Evolutionary conservation across 2,888 invertebrate species (phyloP).

Genomic region (Epirrita christyi): DNA sequence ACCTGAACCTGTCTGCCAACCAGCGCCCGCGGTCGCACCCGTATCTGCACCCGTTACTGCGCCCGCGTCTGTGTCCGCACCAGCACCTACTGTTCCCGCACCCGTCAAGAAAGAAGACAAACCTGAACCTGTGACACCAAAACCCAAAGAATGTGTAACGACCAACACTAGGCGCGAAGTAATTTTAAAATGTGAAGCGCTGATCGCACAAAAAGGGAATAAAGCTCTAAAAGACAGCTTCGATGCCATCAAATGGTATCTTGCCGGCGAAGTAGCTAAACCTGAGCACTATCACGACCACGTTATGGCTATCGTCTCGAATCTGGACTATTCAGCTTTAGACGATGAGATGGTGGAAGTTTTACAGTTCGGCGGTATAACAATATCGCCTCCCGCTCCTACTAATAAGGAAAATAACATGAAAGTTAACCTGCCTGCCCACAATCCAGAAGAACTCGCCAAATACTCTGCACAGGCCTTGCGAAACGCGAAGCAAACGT

Average conservation of each 20-base stretch:
- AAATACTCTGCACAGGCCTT: constrained; percentile 76
- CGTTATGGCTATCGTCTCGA: constrained; percentile 71
- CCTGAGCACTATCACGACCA: constrained; percentile 75
- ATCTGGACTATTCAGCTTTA: constrained; percentile 67
- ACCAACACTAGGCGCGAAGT: constrained; percentile 61
- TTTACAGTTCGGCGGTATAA: constrained; percentile 28
- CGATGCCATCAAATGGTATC: constrained; percentile 72
- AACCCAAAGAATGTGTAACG: constrained; percentile 44
- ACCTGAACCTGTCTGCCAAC: constrained; percentile 42
- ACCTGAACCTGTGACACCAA: constrained; percentile 22
- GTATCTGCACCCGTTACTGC: not conserved
- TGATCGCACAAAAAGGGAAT: constrained; percentile 70
- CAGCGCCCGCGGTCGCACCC: constrained; percentile 5
- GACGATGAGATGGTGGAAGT: constrained; percentile 67
- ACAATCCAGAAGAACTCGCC: constrained; percentile 66
- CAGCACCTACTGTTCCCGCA: not conserved
- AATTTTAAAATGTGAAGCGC: constrained; percentile 70
- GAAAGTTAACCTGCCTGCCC: constrained; percentile 10
- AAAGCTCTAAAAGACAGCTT: constrained; percentile 71
- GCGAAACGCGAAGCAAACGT: constrained; percentile 68
- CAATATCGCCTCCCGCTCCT: constrained; percentile 8
- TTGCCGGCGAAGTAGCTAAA: constrained; percentile 69
- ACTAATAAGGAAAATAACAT: constrained; percentile 41
- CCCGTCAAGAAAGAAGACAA: constrained; percentile 36
- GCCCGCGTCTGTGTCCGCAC: constrained; percentile 19